These are phyloP conservation scores for Seriola rivoliana DNA, from an alignment of 2,113 vertebrate genomes.

Conservation along the genomic window DNA sequence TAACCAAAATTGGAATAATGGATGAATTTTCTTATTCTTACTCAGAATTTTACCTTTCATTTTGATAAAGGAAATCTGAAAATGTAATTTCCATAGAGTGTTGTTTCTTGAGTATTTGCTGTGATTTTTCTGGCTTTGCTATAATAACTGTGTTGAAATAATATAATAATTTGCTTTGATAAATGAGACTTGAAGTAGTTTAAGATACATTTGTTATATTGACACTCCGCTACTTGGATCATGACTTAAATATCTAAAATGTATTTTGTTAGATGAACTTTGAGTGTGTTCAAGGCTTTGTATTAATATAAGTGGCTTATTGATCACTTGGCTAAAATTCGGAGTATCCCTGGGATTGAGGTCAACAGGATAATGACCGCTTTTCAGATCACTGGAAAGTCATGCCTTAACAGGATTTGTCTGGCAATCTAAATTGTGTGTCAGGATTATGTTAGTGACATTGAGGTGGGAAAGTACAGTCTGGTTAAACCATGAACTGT, in stretches of 20 bases:
- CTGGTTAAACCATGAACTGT: constrained; percentile 33
- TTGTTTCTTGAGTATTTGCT: neutral
- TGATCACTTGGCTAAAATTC: constrained; percentile 65
- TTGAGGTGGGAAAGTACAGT: constrained; percentile 60
- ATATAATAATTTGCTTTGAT: neutral
- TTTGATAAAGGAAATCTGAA: neutral
- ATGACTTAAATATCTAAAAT: neutral
- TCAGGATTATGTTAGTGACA: constrained; percentile 79
- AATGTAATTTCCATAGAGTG: neutral
- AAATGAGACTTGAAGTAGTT: neutral
- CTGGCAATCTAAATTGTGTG: constrained; percentile 74
- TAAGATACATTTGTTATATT: neutral
- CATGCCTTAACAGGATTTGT: constrained; percentile 88
- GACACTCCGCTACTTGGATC: neutral
- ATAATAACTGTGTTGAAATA: neutral
- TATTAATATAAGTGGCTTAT: constrained; percentile 73
- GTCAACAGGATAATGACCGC: constrained; percentile 81
- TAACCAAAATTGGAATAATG: neutral
- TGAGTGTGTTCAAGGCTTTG: neutral
- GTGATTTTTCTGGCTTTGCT: neutral
- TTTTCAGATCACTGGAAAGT: constrained; percentile 81
- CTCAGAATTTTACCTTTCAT: neutral
- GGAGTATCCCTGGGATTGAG: constrained; percentile 75
- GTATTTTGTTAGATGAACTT: constrained; percentile 32
- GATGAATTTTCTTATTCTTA: neutral